Conservation (phyloP, 2,113 vertebrate genomes). For the Dasyornis broadbenti region DNA sequence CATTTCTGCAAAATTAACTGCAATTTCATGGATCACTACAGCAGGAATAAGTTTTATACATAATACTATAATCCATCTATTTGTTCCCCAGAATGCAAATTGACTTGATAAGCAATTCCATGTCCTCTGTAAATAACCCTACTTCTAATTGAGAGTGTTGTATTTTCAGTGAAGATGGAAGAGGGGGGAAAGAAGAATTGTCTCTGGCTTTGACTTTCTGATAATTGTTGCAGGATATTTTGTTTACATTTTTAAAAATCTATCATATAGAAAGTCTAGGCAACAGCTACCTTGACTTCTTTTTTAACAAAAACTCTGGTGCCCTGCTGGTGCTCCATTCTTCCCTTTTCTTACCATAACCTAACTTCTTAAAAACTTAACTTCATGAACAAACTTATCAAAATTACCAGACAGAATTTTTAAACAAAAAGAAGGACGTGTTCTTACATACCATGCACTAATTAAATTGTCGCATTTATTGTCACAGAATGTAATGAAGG, state of each 20-base stretch:
- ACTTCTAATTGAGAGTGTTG: background rate
- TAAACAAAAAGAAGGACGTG: background rate
- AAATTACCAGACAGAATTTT: background rate
- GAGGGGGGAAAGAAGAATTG: background rate
- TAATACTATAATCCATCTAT: slow-evolving; percentile 12
- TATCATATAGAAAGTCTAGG: background rate
- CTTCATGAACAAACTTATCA: background rate
- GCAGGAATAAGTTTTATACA: slow-evolving; percentile 33
- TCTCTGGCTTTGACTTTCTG: background rate
- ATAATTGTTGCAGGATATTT: background rate
- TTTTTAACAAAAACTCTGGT: background rate
- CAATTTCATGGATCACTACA: slow-evolving; percentile 53
- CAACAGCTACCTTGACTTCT: background rate
- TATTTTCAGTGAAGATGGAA: background rate
- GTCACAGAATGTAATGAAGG: background rate
- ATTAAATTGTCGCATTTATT: background rate
- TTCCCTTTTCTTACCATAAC: background rate
- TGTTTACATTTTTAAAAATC: background rate
- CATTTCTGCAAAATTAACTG: slow-evolving; percentile 61
- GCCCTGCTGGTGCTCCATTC: background rate
- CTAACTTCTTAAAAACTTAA: background rate
- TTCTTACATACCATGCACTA: background rate
- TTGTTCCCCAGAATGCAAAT: slow-evolving; percentile 18
- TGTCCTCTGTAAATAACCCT: slow-evolving; percentile 4
- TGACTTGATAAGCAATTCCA: slow-evolving; percentile 21